phyloP scores from a whole-genome alignment of 2,113 vertebrate genomes.

The Chaetops frenatus region DNA sequence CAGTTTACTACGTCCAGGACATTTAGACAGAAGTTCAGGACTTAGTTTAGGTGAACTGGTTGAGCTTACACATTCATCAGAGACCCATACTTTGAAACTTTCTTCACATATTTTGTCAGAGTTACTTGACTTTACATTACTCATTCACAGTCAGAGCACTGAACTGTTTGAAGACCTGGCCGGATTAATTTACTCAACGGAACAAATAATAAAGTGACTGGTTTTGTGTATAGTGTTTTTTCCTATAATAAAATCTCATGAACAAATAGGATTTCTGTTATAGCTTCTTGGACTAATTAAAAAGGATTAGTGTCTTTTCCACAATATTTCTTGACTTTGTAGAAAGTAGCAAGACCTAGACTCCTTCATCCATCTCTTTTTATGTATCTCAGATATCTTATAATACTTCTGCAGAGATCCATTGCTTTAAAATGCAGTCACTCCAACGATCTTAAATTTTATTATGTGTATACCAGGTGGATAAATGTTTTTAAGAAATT shows the following conservation, averaged over 20 bases:
- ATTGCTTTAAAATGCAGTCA: not conserved
- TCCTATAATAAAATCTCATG: not conserved
- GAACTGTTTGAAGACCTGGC: not conserved
- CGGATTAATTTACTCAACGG: not conserved
- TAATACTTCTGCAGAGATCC: not conserved
- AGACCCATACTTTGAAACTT: not conserved
- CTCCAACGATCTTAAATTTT: not conserved
- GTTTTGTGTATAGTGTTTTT: not conserved
- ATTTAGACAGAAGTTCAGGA: not conserved
- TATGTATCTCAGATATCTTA: not conserved
- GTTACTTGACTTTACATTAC: not conserved
- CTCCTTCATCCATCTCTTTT: not conserved
- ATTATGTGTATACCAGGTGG: conserved; percentile 16
- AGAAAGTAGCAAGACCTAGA: not conserved
- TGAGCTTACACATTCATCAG: not conserved
- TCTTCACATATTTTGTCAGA: not conserved
- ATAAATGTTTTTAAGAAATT: not conserved
- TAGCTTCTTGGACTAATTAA: not conserved
- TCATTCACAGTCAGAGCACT: not conserved
- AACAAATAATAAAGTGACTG: not conserved
- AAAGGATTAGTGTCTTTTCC: not conserved
- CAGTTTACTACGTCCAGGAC: not conserved
- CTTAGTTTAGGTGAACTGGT: not conserved
- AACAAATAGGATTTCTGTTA: not conserved
- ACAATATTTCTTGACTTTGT: not conserved